Percentiles rank a stretch among this genome's conserved stretches.
These are phyloP conservation scores for Charaxes varanes DNA, from an alignment of 1,140 invertebrate species.

Conservation along the genomic window DNA sequence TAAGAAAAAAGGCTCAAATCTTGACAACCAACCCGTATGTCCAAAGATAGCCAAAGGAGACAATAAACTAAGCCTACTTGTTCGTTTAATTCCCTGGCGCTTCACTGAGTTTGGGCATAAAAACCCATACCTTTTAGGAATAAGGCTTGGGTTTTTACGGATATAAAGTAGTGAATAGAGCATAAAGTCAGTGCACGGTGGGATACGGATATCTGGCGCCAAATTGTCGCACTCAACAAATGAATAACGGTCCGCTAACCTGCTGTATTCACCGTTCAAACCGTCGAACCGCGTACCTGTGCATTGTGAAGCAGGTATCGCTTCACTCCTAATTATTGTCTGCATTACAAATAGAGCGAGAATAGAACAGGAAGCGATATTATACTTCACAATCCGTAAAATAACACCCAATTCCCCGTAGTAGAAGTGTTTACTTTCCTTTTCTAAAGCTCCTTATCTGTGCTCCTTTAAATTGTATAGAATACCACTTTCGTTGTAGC, in stretches of 20 bases:
- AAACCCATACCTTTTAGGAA: no score
- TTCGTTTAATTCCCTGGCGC: no score
- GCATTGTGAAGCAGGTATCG: slow-evolving; percentile 51
- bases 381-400: slow-evolving; percentile 16
- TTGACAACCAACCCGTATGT: no score
- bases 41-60: no score
- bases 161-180: slow-evolving; percentile 17
- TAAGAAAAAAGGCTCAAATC: no score
- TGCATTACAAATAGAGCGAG: slow-evolving; percentile 36
- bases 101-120: no score
- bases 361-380: slow-evolving; percentile 51
- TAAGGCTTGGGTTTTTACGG: slow-evolving; percentile 19
- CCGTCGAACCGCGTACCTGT: slow-evolving; percentile 43
- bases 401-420: slow-evolving; percentile 37
- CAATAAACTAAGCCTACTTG: no score
- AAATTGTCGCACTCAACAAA: slow-evolving; percentile 45
- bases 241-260: slow-evolving; percentile 47
- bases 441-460: slow-evolving; percentile 6
- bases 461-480: neutral
- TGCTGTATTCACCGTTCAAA: slow-evolving; percentile 26
- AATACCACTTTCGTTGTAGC: no score
- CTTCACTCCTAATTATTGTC: slow-evolving; percentile 26
- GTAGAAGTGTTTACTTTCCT: slow-evolving; percentile 20
- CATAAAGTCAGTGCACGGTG: slow-evolving; percentile 34
- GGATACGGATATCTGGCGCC: slow-evolving; percentile 50